Base-by-base conservation (phyloP, 2,888 invertebrate species). In the Drosophila formosana region DNA sequence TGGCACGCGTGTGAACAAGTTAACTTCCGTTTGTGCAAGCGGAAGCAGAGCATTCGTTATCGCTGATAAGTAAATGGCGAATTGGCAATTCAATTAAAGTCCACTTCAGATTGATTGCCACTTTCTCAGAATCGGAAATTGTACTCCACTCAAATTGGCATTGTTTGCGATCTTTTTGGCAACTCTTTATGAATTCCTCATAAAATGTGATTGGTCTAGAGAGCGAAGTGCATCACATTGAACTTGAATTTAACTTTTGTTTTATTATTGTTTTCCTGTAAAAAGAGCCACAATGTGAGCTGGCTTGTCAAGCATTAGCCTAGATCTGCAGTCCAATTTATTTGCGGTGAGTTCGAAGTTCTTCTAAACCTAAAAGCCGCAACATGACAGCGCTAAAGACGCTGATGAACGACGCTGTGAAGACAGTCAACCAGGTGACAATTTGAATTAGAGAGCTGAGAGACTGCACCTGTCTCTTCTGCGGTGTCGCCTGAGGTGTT, bases 1-100 rank as follows among this genome's bases (percentile, higher is more conserved):
- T 65, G 75, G 79, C 79, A 68, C 75, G 64, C 64, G 49, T 65
- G 57, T 61, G 79, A 78, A 67, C 45, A 34, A 37, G 25, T 41
- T 46, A 30, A 43, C 77, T 64, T 64, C 75, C 75, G 75, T 43
- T 51, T 49, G 8, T 56, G 43, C 18, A 37, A 60, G 39, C 41
- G 39, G 47, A 65, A 66, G 46, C n/a, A 28, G 49, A 39, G 56
- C 28, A 47, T 75, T 75, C 18, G 46, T 75, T 75, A 75, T 75
- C 79, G 8, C 25, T 43, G 49, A 75, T 68, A 68, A 50, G 62
- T 53, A 28, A 32, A 3, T 32, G 32, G 53, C n/a, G 23, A 37
- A 65, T 69, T 69, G 70, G 6, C 51, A 75, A 71, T 58, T 60
- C 47, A 79, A 58, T 79, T 65, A 57, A 53, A 18, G 32, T 43